Percentiles rank a stretch among this genome's conserved stretches.
Conservation (phyloP, 2,888 invertebrate genomes). For the Amphipoea lucens region DNA sequence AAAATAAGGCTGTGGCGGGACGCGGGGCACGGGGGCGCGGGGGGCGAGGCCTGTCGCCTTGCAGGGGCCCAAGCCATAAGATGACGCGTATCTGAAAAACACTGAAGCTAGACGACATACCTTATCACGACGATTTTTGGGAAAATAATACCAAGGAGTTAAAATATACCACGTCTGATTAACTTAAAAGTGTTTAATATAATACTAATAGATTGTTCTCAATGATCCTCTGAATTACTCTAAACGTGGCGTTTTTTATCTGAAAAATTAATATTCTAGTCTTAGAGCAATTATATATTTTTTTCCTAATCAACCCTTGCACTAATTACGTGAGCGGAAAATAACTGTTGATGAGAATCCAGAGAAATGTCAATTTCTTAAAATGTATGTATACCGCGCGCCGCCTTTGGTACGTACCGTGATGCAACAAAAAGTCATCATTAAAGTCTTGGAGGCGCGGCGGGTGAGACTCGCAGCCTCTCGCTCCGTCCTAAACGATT, state of each 20-base stretch:
- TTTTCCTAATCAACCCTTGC: not conserved
- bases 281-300: not conserved
- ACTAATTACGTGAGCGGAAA: not conserved
- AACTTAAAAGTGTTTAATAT: not conserved
- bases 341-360: not conserved
- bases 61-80: constrained; percentile 60
- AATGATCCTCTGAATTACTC: not conserved
- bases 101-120: not conserved
- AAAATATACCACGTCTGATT: not conserved
- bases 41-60: constrained; percentile 69
- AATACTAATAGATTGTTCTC: not conserved
- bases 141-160: not conserved
- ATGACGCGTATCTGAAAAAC: constrained; percentile 66
- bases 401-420: constrained; percentile 73
- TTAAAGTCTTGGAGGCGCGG: constrained; percentile 88
- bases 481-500: constrained; percentile 85
- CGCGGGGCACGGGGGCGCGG: constrained; percentile 66
- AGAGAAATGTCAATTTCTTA: constrained; percentile 1
- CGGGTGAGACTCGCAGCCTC: constrained; percentile 83
- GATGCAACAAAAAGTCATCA: constrained; percentile 87
- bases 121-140: not conserved
- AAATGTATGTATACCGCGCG: constrained; percentile 62
- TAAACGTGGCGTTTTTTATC: not conserved
- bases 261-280: not conserved
- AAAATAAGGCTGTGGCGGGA: constrained; percentile 81